Base-by-base conservation (phyloP, 1,140 invertebrate genomes). In the Metopolophium dirhodum region DNA sequence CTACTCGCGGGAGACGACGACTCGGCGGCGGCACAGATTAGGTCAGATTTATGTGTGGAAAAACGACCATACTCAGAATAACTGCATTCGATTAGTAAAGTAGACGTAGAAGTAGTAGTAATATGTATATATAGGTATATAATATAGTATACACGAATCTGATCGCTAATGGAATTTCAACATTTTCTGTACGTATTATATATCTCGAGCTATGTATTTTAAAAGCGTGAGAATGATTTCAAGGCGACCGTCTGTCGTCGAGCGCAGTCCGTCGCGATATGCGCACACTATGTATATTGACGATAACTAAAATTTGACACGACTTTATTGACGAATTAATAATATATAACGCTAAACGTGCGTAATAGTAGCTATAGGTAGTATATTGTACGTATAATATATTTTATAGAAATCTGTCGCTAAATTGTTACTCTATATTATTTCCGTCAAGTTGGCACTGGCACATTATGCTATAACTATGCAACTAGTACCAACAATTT, bases 151-250 rank as follows among this genome's bases (percentile, higher is more conserved):
- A 90, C 51, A 92, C 47, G 22, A 92, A 92, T 83, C 91, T 47
- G 68, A 92, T 83, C 4, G 77, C 68, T 83, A 91, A 83, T 83
- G 90, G 90, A 91, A 91, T 91, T 91, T 91, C 68, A 83, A 77
- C 90, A 83, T 49, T n/a, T 83, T 82, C n/a, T 82, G 9, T 41
- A 23, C 45, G 30, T 68, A 68, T 23, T 41, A 54, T 54, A 51
- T 51, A 41, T 26, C 20, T 9, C 30, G 41, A 51, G 30, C 45
- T 18, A 18, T 41, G 57, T 45, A n/a, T 91, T 51, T 83, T 51
- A 45, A 77, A 68, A 82, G 45, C 91, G 91, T 92, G 91, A 92
- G 91, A 92, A 92, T 83, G 47, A 82, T 82, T 92, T 82, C 61
- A n/a, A 77, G 61, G 35, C 68, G 68, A 68, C 89, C 49, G 35